Evolutionary conservation across 2,113 vertebrate species (phyloP), one percentile per base, ranked within the genome.

Genomic region (Platycercus adscitus): DNA sequence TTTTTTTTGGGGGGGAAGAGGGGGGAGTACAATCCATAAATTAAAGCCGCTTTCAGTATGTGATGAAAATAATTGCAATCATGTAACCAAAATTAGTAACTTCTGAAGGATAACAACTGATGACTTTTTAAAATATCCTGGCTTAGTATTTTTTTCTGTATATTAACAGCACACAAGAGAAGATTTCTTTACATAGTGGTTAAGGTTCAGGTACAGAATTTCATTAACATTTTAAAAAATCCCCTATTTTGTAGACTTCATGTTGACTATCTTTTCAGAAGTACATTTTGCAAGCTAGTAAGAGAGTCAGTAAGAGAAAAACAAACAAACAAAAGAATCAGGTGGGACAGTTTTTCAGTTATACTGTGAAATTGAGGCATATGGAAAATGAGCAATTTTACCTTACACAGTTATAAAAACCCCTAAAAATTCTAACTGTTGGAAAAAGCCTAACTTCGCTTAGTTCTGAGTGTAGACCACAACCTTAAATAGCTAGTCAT

Each of bases 1-100:
- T 47, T 61, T 10, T 53, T 73, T 35, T 9, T 4, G 7, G 44
- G 9, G 7, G 9, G 13, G 7, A 4, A 6, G 0, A 17, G 14
- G 12, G 15, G 15, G 4, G 2, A 60, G 52, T 53, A 65, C 41
- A 66, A 5, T 50, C 4, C 15, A 21, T 14, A 81, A 88, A 72
- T 1, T 7, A 77, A 81, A 53, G 37, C 1, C 1, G 55, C 60
- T 82, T 88, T 65, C 28, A 55, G 56, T 33, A 72, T 76, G 20
- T 79, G 35, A 64, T 25, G 2, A 81, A 89, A 88, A 65, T 29
- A 68, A 56, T 52, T 50, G 60, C 2, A 88, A 56, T 37, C 17
- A 43, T 44, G 6, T 24, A 86, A 80, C 13, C 78, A 61, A 23
- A 11, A 9, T 44, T 52, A 83, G 26, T 44, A 88, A 80, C 10